Base-by-base conservation (phyloP, 2,888 invertebrate genomes). In the Eupsilia transversa region DNA sequence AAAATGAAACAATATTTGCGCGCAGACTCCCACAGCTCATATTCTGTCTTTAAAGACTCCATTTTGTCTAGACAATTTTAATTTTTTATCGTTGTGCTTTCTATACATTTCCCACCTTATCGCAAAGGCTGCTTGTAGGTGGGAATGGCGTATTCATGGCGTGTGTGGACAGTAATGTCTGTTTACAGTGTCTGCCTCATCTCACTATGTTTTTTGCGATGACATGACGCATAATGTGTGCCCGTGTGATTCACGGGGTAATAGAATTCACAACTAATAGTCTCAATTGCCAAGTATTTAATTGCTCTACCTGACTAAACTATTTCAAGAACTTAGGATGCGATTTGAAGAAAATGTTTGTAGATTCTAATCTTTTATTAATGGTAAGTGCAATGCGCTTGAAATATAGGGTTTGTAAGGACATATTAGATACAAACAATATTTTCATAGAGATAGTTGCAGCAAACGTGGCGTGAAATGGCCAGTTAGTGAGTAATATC, bases 401-500 rank as follows among this genome's bases (percentile, higher is more conserved):
- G 70, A 80, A 84, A 84, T 84, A 82, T 81, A 61, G 77, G 67
- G 84, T 82, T 82, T 69, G 70, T 70, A 70, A 49, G 59, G 86
- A 87, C 87, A 87, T 86, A 82, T 85, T 78, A 74, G 77, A 80
- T 80, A 87, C 84, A 87, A 86, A 84, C 74, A 87, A 86, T 86
- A 86, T 80, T 86, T 87, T 88, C 74, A 88, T 83, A 79, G 80
- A 90, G 91, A 92, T 92, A 89, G 91, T 90, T 89, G 90, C 89
- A 87, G 86, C 84, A 89, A 93, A 92, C 91, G 91, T 92, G 93
- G 95, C 95, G 95, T 95, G 95, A 95, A 96, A 95, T 95, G 93
- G 94, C 93, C 95, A 94, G 95, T 96, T 95, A 95, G 95, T 94
- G 93, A 95, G 94, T 94, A 95, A 95, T 95, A 95, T 94, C 94